A percentile compares a stretch with the other conserved stretches of the same genome.
Evolutionary conservation across 1,140 invertebrate species (phyloP).

Genomic region (Zaprionus taronus): DNA sequence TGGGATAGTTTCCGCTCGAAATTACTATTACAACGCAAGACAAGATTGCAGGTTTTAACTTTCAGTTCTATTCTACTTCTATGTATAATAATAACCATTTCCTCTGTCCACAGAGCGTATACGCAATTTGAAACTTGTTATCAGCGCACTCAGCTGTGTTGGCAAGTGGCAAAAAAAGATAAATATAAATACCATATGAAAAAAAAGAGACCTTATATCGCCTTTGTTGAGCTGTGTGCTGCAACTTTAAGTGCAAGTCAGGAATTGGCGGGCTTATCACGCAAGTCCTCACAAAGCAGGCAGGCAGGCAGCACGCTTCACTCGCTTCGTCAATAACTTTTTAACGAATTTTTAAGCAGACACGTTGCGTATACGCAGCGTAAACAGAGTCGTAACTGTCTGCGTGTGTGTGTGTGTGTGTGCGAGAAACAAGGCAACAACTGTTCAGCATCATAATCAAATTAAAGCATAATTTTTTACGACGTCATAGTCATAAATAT

Average conservation of each 20-base stretch:
- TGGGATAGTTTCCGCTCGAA: no score
- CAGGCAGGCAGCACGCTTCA: conserved; percentile 30
- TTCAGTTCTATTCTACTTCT: no score
- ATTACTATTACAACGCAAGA: no score
- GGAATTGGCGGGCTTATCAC: conserved; percentile 35
- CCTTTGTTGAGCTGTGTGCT: not conserved
- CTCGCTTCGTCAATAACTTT: conserved; percentile 60
- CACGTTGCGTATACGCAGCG: conserved; percentile 63
- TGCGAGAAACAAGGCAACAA: conserved; percentile 16
- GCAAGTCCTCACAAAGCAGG: conserved; percentile 29
- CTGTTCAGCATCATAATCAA: conserved; percentile 70
- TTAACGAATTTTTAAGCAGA: conserved; percentile 61
- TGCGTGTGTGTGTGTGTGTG: conserved; percentile 6
- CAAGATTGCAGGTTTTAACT: no score
- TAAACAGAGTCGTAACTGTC: conserved; percentile 11
- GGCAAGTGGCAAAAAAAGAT: conserved; percentile 12
- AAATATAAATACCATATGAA: conserved; percentile 8
- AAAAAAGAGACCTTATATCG: conserved; percentile 5
- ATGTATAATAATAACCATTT: not conserved
- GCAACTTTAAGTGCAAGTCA: conserved; percentile 42
- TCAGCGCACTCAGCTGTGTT: not conserved
- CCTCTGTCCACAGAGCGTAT: not conserved
- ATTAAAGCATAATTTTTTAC: conserved; percentile 83
- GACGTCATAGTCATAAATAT: conserved; percentile 81
- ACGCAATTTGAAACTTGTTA: not conserved